A percentile compares a stretch with the other conserved stretches of the same genome.
phyloP scores from a whole-genome alignment of 2,113 vertebrate species.

The Osmerus mordax region DNA sequence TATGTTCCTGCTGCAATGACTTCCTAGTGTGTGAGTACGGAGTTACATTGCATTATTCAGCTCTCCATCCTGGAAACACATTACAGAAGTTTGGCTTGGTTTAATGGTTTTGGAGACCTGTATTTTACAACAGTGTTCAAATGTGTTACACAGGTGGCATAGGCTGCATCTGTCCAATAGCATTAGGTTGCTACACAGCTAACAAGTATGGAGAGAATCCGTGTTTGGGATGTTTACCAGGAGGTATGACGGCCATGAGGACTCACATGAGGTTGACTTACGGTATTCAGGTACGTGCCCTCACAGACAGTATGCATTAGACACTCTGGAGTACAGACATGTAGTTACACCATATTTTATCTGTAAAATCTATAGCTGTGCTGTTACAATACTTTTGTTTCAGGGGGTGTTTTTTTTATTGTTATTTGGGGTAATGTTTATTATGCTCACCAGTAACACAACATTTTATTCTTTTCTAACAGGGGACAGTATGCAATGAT shows the following conservation, averaged over 20 bases:
- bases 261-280: conserved; percentile 82
- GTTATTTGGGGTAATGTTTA: too few species aligned
- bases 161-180: conserved; percentile 65
- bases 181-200: conserved; percentile 71
- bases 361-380: not conserved
- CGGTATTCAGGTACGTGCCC: conserved; percentile 70
- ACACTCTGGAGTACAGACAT: too few species aligned
- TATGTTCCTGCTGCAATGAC: conserved; percentile 74
- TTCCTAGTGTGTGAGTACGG: conserved; percentile 70
- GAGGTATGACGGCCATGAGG: conserved; percentile 72
- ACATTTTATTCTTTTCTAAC: conserved; percentile 19
- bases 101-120: not conserved
- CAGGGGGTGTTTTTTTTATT: too few species aligned
- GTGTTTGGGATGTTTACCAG: conserved; percentile 69
- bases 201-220: conserved; percentile 73
- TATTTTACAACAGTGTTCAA: conserved; percentile 1
- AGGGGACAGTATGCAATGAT: conserved; percentile 78
- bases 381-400: not conserved
- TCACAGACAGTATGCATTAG: not conserved
- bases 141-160: conserved; percentile 56
- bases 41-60: not conserved
- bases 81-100: too few species aligned
- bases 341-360: too few species aligned
- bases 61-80: too few species aligned
- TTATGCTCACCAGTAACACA: too few species aligned